phyloP scores from a whole-genome alignment of 2,113 vertebrate genomes.

The Tragelaphus scriptus region DNA sequence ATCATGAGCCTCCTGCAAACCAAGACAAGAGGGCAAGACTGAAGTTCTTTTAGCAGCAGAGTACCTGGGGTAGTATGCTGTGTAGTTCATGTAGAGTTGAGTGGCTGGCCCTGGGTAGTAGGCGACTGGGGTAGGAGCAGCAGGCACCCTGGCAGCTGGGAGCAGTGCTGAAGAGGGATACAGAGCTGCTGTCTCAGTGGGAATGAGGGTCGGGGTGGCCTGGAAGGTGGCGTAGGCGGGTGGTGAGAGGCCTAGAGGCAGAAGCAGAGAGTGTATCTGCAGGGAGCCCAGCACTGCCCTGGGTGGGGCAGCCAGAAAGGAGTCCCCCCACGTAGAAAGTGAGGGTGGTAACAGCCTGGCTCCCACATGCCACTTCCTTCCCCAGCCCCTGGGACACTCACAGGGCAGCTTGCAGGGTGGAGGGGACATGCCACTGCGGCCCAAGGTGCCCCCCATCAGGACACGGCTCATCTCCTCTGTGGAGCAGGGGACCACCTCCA shows the following conservation, averaged over 20 bases:
- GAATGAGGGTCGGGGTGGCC: conserved; percentile 85
- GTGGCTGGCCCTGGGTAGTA: conserved; percentile 92
- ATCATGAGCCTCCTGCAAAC: neutral
- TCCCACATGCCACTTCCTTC: conserved; percentile 43
- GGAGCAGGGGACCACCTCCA: conserved; percentile 98
- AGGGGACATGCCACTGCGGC: conserved; percentile 96
- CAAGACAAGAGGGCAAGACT: neutral
- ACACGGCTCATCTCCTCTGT: conserved; percentile 99
- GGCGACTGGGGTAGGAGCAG: conserved; percentile 86
- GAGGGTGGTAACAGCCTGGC: neutral
- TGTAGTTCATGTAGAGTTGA: conserved; percentile 98
- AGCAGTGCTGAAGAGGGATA: conserved; percentile 91
- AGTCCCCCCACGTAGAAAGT: neutral
- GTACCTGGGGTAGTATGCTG: conserved; percentile 97
- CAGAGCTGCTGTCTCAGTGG: conserved; percentile 87
- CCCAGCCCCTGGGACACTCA: conserved; percentile 77
- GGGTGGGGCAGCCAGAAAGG: neutral
- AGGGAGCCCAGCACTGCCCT: neutral
- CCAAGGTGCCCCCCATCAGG: conserved; percentile 96
- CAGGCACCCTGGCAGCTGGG: conserved; percentile 85
- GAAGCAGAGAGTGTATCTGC: conserved; percentile 29
- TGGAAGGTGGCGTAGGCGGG: conserved; percentile 94
- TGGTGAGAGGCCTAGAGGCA: conserved; percentile 90
- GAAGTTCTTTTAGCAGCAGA: neutral
- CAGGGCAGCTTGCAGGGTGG: conserved; percentile 98